A percentile compares a stretch with the other conserved stretches of the same genome.
Conservation (phyloP, 2,113 vertebrate genomes). For the Pseudorectes ferrugineus region DNA sequence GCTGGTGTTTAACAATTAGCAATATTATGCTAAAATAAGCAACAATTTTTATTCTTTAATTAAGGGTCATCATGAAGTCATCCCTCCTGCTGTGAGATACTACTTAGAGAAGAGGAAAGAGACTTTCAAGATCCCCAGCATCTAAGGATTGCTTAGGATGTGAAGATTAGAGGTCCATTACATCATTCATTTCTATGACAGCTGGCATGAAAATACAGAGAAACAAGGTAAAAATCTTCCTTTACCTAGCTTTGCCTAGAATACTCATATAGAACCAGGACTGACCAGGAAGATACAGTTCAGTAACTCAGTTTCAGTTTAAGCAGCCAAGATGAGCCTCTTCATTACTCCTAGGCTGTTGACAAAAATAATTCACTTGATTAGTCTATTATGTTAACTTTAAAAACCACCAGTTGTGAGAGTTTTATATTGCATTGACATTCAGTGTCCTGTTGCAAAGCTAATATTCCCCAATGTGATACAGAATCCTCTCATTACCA, state of each 20-base stretch:
- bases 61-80: background rate
- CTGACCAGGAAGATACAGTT: background rate
- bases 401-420: background rate
- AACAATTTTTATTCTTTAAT: constrained; percentile 2
- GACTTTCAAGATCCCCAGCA: background rate
- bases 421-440: background rate
- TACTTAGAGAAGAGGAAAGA: background rate
- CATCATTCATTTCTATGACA: background rate
- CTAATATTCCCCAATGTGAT: constrained; percentile 2
- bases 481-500: constrained; percentile 41
- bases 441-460: constrained; percentile 16
- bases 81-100: background rate
- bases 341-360: background rate
- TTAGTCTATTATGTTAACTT: constrained; percentile 12
- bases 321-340: background rate
- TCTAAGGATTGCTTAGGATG: background rate
- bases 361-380: background rate
- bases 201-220: background rate
- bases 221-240: background rate
- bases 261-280: background rate
- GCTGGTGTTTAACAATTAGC: background rate
- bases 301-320: background rate
- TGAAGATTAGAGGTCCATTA: background rate
- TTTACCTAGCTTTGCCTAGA: background rate
- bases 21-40: background rate